phyloP scores from a whole-genome alignment of 92 coral and sea anemone species.

The Epizoanthus ramosus region DNA sequence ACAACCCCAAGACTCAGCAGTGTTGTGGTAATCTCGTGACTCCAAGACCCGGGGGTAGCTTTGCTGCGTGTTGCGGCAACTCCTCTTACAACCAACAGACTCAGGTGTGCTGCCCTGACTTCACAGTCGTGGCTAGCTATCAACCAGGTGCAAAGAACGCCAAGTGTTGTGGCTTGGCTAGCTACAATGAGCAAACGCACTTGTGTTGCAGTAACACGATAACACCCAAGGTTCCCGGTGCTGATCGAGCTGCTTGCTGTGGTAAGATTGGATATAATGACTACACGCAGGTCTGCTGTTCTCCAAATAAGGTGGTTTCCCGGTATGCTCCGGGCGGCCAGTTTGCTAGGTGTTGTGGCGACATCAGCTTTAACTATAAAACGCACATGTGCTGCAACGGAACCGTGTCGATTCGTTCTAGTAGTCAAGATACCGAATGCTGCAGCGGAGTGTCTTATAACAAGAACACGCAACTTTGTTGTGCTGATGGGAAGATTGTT shows the following conservation, averaged over 20 bases:
- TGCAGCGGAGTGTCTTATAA: conserved; percentile 36
- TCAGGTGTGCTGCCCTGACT: conserved; percentile 41
- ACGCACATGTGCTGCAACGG: conserved; percentile 50
- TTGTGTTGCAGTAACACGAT: conserved; percentile 32
- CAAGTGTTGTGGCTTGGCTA: conserved; percentile 42
- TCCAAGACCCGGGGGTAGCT: conserved; percentile 19
- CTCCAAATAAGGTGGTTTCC: conserved; percentile 6
- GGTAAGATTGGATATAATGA: conserved; percentile 39
- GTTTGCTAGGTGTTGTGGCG: conserved; percentile 47
- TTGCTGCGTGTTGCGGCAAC: conserved; percentile 47
- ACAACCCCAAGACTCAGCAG: conserved; percentile 26
- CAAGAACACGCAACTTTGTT: conserved; percentile 26
- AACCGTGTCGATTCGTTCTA: conserved; percentile 7
- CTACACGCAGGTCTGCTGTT: conserved; percentile 48
- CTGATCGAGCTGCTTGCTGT: conserved; percentile 33
- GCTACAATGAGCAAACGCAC: conserved; percentile 25
- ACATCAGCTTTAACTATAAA: conserved; percentile 28
- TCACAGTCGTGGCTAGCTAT: conserved; percentile 31
- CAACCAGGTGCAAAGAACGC: conserved; percentile 29
- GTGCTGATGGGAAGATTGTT: conserved; percentile 29
- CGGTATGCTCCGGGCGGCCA: conserved; percentile 33
- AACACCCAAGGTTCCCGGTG: conserved; percentile 16
- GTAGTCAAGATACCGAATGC: conserved; percentile 18
- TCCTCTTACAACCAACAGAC: conserved; percentile 38
- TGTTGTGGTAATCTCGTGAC: conserved; percentile 40